Conservation (phyloP, 2,888 invertebrate genomes). For the Pachydiplax longipennis region DNA sequence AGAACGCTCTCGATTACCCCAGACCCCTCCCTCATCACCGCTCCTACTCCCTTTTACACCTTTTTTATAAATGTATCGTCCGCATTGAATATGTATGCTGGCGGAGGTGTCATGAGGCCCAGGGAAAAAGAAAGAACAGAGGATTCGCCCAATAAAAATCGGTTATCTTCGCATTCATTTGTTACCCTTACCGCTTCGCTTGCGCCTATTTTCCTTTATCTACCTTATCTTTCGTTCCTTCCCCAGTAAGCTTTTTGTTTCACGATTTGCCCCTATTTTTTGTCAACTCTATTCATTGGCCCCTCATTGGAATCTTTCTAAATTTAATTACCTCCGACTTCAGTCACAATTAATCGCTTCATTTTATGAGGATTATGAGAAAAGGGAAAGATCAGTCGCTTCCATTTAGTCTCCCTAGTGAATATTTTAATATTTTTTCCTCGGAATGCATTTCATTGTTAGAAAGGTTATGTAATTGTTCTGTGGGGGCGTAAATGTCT, state of each 20-base stretch:
- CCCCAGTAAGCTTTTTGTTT: neutral
- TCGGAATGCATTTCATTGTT: too few relatives aligned
- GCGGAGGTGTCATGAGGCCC: constrained; percentile 18
- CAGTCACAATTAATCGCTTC: neutral
- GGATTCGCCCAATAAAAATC: constrained; percentile 18
- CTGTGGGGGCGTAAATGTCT: too few relatives aligned
- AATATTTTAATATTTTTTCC: too few relatives aligned
- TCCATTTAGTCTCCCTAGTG: too few relatives aligned
- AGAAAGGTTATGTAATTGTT: too few relatives aligned
- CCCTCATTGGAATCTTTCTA: neutral
- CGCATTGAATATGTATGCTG: constrained; percentile 27
- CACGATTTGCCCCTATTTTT: neutral
- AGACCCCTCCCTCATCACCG: neutral
- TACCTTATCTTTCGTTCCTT: neutral
- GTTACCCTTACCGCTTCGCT: neutral
- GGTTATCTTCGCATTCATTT: constrained; percentile 37
- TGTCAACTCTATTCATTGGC: neutral
- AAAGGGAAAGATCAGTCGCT: too few relatives aligned
- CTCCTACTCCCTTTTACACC: neutral
- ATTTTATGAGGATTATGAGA: neutral
- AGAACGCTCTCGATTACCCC: neutral
- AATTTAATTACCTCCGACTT: neutral
- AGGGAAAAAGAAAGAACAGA: neutral
- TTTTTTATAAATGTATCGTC: constrained; percentile 12
- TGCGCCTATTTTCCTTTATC: neutral